Evolutionary conservation across 2,113 vertebrate species (phyloP).

Genomic region (Colius striatus): DNA sequence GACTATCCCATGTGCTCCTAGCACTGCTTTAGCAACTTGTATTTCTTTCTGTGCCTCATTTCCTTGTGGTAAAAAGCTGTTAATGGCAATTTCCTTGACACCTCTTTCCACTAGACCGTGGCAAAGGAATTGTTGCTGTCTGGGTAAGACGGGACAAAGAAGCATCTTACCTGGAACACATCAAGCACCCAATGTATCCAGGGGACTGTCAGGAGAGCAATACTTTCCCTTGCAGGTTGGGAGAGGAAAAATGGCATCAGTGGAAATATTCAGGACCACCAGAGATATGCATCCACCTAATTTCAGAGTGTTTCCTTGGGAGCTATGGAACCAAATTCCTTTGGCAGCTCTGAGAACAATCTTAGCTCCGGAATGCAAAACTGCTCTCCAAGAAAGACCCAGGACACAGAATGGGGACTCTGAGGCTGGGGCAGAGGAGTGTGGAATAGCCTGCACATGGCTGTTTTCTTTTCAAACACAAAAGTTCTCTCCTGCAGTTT

Average conservation of each 20-base stretch:
- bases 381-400: slow-evolving; percentile 2
- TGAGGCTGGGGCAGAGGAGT: not conserved
- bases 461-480: slow-evolving; percentile 53
- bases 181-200: not conserved
- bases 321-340: not conserved
- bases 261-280: not conserved
- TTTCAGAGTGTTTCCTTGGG: not conserved
- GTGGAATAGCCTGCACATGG: not conserved
- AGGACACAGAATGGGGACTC: not conserved
- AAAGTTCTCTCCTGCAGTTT: not conserved
- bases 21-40: not conserved
- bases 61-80: not conserved
- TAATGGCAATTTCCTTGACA: not conserved
- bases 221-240: not conserved
- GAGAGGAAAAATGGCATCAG: not conserved
- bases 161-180: not conserved
- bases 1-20: not conserved
- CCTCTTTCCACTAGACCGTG: not conserved
- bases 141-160: accelerated
- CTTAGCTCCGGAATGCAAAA: not conserved
- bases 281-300: not conserved
- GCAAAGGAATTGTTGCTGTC: not conserved
- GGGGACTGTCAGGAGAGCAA: not conserved
- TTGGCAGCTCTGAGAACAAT: not conserved
- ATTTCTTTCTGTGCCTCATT: not conserved